Evolutionary conservation across 2,797 vertebrate genomes (phyloP).

Genomic region (Podargus strigoides): DNA sequence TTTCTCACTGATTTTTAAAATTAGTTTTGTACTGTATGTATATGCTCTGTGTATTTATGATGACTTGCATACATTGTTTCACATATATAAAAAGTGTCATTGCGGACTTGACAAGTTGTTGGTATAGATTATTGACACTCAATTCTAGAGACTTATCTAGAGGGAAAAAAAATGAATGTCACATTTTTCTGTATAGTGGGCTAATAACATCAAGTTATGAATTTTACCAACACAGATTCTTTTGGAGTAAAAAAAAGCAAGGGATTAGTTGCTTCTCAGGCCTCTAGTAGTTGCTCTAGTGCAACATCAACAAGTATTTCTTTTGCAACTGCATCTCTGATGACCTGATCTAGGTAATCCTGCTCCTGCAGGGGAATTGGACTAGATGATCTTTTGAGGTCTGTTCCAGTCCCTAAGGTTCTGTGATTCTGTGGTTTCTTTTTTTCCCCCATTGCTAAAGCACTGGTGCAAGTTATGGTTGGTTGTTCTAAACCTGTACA

Average conservation of each 20-base stretch:
- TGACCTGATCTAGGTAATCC: too few relatives aligned
- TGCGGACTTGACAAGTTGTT: background rate
- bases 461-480: background rate
- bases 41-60: background rate
- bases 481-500: background rate
- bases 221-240: background rate
- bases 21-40: background rate
- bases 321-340: background rate
- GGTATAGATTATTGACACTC: background rate
- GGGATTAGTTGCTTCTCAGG: background rate
- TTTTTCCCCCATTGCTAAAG: background rate
- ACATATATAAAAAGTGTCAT: background rate
- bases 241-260: background rate
- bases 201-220: background rate
- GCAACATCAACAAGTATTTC: background rate
- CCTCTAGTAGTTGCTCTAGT: background rate
- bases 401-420: too few relatives aligned
- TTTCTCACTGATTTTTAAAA: background rate
- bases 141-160: background rate
- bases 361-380: too few relatives aligned
- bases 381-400: too few relatives aligned
- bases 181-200: background rate
- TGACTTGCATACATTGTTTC: background rate
- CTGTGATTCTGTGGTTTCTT: background rate
- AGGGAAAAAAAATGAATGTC: background rate